phyloP scores from a whole-genome alignment of 2,888 invertebrate species.

The Adela reaumurella region DNA sequence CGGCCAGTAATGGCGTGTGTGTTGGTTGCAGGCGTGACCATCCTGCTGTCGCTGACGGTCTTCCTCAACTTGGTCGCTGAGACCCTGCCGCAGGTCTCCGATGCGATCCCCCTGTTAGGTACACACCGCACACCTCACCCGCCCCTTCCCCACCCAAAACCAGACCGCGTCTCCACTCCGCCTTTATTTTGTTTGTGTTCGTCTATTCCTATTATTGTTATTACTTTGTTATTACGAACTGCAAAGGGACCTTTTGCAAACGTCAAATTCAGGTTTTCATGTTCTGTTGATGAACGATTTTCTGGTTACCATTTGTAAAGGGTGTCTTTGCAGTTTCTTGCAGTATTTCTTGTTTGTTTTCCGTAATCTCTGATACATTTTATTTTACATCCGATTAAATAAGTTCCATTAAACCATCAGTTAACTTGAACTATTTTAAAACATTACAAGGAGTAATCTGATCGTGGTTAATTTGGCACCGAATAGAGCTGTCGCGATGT shows the following conservation, averaged over 20 bases:
- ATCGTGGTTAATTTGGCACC: background rate
- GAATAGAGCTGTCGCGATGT: background rate
- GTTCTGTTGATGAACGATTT: no score
- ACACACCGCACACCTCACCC: constrained; percentile 46
- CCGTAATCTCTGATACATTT: constrained; percentile 8
- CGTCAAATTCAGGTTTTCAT: no score
- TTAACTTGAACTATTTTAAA: constrained; percentile 40
- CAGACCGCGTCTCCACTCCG: constrained; percentile 1
- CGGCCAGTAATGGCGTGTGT: constrained; percentile 53
- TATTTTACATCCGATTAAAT: constrained; percentile 17
- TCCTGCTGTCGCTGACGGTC: constrained; percentile 99
- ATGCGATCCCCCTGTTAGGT: constrained; percentile 99
- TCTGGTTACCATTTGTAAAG: no score
- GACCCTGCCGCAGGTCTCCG: constrained; percentile 99
- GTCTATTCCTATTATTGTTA: constrained; percentile 20
- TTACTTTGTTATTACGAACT: constrained; percentile 14
- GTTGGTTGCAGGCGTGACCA: constrained; percentile 94
- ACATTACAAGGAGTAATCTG: constrained; percentile 54
- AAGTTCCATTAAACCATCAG: constrained; percentile 18
- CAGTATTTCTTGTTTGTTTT: no score
- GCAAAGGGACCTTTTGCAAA: constrained; percentile 1
- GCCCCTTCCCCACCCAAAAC: constrained; percentile 24
- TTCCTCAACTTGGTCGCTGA: constrained; percentile 99
- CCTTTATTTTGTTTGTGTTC: constrained; percentile 2
- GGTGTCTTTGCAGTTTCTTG: no score